A percentile compares a stretch with the other conserved stretches of the same genome.
phyloP scores from a whole-genome alignment of 1,140 invertebrate species.

The Popillia japonica region DNA sequence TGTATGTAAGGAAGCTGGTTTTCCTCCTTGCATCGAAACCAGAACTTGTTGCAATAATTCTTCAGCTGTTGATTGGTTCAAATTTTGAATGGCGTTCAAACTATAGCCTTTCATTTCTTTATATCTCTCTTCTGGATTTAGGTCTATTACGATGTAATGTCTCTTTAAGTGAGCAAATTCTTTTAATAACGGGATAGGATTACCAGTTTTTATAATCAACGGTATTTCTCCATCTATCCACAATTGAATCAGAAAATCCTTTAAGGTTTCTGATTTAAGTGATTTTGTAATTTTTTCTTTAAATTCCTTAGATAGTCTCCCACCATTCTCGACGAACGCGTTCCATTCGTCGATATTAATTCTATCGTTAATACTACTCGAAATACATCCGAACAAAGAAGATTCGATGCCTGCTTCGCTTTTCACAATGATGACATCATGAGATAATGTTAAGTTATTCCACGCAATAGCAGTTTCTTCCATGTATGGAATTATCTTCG shows the following conservation, averaged over 20 bases:
- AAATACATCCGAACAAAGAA: neutral
- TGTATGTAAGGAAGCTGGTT: too few species aligned
- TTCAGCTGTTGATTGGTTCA: too few species aligned
- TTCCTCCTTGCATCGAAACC: too few species aligned
- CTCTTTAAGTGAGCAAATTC: too few species aligned
- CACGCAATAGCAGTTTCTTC: too few species aligned
- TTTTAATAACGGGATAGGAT: too few species aligned
- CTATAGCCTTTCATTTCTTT: neutral
- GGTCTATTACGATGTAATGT: neutral
- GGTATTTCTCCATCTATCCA: neutral
- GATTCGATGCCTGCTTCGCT: too few species aligned
- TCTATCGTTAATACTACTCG: neutral
- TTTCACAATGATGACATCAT: neutral
- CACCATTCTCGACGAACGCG: neutral
- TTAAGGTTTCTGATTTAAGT: neutral
- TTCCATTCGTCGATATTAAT: neutral
- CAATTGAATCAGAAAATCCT: neutral
- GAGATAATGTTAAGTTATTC: neutral
- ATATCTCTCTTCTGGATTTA: neutral
- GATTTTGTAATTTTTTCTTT: neutral
- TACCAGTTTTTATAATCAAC: neutral
- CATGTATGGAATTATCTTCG: too few species aligned
- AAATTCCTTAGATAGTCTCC: neutral
- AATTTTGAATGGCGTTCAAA: neutral
- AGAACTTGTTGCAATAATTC: too few species aligned